Conservation (phyloP, 2,797 vertebrate species). For the Smutsia gigantea region DNA sequence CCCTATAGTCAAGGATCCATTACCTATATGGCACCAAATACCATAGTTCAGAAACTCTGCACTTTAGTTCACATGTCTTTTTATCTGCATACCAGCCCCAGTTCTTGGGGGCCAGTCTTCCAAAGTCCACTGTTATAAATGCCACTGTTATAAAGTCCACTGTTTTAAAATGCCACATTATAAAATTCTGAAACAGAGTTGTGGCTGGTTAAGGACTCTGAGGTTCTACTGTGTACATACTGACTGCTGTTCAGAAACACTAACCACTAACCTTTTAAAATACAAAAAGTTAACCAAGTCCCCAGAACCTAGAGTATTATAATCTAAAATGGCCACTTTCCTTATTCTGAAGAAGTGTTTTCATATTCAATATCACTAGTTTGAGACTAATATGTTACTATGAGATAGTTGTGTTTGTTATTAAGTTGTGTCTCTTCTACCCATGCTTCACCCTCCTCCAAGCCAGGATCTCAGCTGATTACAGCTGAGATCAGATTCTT, state of each 20-base stretch:
- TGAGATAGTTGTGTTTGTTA: not conserved
- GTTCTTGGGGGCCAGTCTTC: not conserved
- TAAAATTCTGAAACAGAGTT: not conserved
- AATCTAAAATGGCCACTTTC: not conserved
- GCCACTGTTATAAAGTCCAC: not conserved
- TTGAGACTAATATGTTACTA: not conserved
- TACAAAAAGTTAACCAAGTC: not conserved
- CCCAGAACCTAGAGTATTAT: not conserved
- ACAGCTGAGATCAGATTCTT: not conserved
- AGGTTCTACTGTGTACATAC: not conserved
- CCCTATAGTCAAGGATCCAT: not conserved
- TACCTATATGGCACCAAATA: not conserved
- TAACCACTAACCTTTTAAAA: not conserved
- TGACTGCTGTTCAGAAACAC: not conserved
- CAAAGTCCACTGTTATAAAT: not conserved
- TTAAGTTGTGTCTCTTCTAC: not conserved
- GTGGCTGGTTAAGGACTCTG: not conserved
- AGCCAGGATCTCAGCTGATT: not conserved
- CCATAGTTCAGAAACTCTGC: not conserved
- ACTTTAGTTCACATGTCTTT: not conserved
- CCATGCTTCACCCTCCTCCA: not conserved
- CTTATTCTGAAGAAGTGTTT: conserved; percentile 23
- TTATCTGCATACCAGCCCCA: not conserved
- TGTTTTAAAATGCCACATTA: not conserved
- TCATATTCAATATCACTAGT: not conserved